Evolutionary conservation across 1,140 invertebrate species (phyloP), one percentile per base, ranked within the genome.

Genomic region (Neodiprion lecontei): DNA sequence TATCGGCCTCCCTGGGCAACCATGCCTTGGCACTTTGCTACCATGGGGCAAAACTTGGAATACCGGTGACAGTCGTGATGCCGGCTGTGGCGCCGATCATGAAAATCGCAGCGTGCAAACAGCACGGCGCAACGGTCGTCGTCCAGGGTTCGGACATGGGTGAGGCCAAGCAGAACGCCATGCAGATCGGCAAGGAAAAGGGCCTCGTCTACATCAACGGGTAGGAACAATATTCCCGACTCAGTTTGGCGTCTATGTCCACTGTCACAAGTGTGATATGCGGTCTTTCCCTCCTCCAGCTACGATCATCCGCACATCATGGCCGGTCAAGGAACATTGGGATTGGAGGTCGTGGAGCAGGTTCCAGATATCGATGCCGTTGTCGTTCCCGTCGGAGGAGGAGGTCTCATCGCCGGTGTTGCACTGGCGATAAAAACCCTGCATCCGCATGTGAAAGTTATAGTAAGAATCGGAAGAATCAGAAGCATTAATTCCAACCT

Each of bases 271-370:
- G 28, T n/a, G 28, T 72, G 69, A 61, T 21, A 21, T 72, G 23
- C 53, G 47, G 11, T 11, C 75, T 78, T 77, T 76, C 72, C 17
- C 49, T 65, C 82, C 7, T 82, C 77, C 81, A 96, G 95, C 1
- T 97, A 97, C 83, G 97, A 98, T 87, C 95, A 98, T 87, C 96
- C 96, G 0, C 91, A 97, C 80, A 97, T 98, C 66, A 93, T 98
- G 87, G 96, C 97, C 4, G 97, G 97, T 0, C 96, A 98, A 87
- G 97, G 97, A 10, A 98, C 96, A 0, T 92, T 97, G 78, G 97
- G 96, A 1, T 83, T 98, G 75, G 97, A 98, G 86, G 97, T 98
- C 67, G 83, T 97, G 7, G 96, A 97, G 82, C 95, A 98, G 85
- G 92, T 95, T 0, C 88, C 91, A 0, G 90, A 95, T 73, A 91